Conservation (phyloP, 2,888 invertebrate species). For the Eupithecia centaureata region DNA sequence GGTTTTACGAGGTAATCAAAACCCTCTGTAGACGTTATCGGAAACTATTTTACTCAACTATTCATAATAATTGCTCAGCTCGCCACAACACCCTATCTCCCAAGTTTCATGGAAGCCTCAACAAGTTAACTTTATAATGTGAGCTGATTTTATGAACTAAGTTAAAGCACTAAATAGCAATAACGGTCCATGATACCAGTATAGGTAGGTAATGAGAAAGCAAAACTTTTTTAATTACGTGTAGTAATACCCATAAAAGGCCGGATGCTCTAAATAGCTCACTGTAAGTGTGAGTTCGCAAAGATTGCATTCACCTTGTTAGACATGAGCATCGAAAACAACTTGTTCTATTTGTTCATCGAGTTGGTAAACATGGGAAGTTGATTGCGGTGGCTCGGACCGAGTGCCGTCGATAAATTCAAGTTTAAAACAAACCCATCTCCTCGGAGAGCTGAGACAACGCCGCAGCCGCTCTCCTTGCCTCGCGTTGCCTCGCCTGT, state of each 20-base stretch:
- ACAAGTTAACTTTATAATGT: slow-evolving; percentile 47
- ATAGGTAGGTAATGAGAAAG: slow-evolving; percentile 30
- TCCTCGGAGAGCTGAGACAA: slow-evolving; percentile 49
- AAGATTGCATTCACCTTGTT: slow-evolving; percentile 25
- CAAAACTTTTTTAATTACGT: slow-evolving; percentile 29
- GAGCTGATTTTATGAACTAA: slow-evolving; percentile 54
- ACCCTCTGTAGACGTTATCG: slow-evolving; percentile 5
- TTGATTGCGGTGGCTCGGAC: slow-evolving; percentile 48
- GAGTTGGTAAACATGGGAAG: slow-evolving; percentile 46
- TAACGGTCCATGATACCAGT: slow-evolving; percentile 46
- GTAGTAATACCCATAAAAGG: slow-evolving; percentile 17
- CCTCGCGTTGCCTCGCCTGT: slow-evolving; percentile 16
- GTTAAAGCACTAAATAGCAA: slow-evolving; percentile 45
- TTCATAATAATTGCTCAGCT: slow-evolving; percentile 31
- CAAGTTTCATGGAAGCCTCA: slow-evolving; percentile 30
- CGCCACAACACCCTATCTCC: slow-evolving; percentile 23
- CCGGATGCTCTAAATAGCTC: slow-evolving; percentile 10
- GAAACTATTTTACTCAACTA: slow-evolving; percentile 24
- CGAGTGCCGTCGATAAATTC: slow-evolving; percentile 55
- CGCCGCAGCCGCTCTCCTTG: slow-evolving; percentile 31
- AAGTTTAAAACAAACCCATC: slow-evolving; percentile 58
- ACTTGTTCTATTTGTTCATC: slow-evolving; percentile 34
- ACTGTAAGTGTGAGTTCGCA: slow-evolving; percentile 14
- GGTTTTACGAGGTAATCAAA: slow-evolving; percentile 4
- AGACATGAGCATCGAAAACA: slow-evolving; percentile 27